These are phyloP conservation scores for Agrochola circellaris DNA, from an alignment of 2,888 invertebrate genomes.

Conservation along the genomic window DNA sequence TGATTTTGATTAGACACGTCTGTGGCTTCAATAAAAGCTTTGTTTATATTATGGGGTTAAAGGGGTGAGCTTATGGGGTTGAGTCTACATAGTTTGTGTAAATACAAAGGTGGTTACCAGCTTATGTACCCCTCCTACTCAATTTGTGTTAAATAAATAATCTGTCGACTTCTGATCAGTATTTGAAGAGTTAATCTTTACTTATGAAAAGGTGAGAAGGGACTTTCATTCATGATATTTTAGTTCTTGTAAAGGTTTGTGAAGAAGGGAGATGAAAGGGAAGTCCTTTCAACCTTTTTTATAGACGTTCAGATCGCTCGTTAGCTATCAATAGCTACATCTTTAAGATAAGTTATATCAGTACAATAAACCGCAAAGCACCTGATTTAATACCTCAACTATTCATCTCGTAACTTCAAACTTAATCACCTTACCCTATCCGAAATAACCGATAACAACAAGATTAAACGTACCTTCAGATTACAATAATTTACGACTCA, in stretches of 20 bases:
- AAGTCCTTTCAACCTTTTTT: neutral
- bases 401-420: constrained; percentile 21
- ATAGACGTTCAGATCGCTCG: neutral
- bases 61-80: constrained; percentile 24
- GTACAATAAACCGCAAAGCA: neutral
- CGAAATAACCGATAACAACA: constrained; percentile 57
- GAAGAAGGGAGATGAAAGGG: neutral
- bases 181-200: constrained; percentile 1
- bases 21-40: constrained; percentile 53
- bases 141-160: constrained; percentile 45
- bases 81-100: constrained; percentile 32
- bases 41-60: constrained; percentile 40
- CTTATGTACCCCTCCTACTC: constrained; percentile 9
- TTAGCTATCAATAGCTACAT: neutral
- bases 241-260: constrained; percentile 10
- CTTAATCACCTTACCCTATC: constrained; percentile 49
- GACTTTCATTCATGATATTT: neutral
- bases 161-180: constrained; percentile 5
- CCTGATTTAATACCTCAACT: constrained; percentile 8
- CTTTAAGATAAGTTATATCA: neutral
- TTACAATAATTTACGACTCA: constrained; percentile 65
- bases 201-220: neutral
- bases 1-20: constrained; percentile 57
- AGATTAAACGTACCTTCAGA: constrained; percentile 58
- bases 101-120: constrained; percentile 26